Base-by-base conservation (phyloP, 2,797 vertebrate genomes). In the Acanthopagrus latus region DNA sequence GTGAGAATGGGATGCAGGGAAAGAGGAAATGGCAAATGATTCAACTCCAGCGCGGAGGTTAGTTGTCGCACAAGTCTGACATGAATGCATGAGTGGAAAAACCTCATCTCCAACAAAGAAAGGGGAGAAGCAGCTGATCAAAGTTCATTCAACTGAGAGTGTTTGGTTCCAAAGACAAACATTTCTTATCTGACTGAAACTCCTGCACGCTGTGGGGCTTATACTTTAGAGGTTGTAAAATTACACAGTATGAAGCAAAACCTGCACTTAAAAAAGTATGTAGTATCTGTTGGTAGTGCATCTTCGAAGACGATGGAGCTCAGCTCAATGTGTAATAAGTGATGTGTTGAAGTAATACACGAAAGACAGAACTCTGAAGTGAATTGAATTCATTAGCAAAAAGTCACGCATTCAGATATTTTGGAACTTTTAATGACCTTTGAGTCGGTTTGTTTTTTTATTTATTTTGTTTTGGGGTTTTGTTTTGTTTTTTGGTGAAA, bases 181-280 rank as follows among this genome's bases (percentile, higher is more conserved):
- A 95, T 4, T 14, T 67, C 81, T 94, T 93, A 95, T 95, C 93
- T 78, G 88, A 82, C 73, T 87, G 92, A 93, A 93, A 93, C 89
- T 90, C 63, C 41, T 43, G 75, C 62, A 60, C 63, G 48, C 51
- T 48, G n/a, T 64, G 17, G 57, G 1, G 13, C 51, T 13, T 14
- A 4, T 3, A 64, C 58, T 23, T 17, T 10, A 14, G 25, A 65
- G 10, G 65, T 62, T 80, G 63, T 62, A 69, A 70, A 76, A 78
- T 54, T 4, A 29, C 38, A 38, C 9, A 38, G 9, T 2, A 68
- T 43, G 4, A 47, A 62, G 17, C 69, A 54, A 16, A 82, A 73
- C 68, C 7, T 8, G 29, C 55, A 64, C 10, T 5, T 18, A 14
- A 59, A 55, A 55, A 66, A 66, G 25, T 55, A 29, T 14, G 50